Conservation (phyloP, 2,113 vertebrate species). For the Nothobranchius kuhntae region DNA sequence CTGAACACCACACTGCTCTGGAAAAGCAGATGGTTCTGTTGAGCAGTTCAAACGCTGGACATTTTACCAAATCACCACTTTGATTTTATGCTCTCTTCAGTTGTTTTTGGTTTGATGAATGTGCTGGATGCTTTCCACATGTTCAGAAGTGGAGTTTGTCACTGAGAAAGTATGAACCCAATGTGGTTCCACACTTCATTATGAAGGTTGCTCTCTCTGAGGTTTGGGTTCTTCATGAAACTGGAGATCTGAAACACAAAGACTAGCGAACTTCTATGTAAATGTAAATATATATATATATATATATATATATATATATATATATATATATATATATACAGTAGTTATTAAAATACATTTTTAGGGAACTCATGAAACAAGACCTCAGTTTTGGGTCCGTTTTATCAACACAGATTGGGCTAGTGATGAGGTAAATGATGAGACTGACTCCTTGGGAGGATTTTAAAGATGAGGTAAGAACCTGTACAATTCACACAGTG, state of each 20-base stretch:
- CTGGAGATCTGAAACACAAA: not conserved
- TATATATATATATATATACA: too few relatives aligned
- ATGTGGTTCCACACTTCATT: constrained; percentile 47
- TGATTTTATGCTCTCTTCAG: constrained; percentile 32
- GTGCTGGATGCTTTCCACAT: constrained; percentile 54
- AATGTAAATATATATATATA: too few relatives aligned
- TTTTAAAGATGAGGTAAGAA: too few relatives aligned
- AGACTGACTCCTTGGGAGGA: not conserved
- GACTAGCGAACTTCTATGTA: too few relatives aligned
- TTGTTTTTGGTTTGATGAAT: constrained; percentile 52
- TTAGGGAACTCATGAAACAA: not conserved
- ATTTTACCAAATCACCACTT: constrained; percentile 33
- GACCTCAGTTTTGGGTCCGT: not conserved
- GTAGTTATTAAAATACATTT: too few relatives aligned
- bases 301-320: too few relatives aligned
- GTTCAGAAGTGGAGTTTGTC: constrained; percentile 32
- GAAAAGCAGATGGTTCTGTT: constrained; percentile 6
- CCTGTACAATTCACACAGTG: too few relatives aligned
- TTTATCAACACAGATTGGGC: constrained; percentile 11
- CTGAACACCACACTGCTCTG: not conserved
- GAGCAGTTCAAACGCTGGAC: constrained; percentile 17
- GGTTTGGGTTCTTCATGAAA: constrained; percentile 29
- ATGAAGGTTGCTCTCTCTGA: constrained; percentile 19
- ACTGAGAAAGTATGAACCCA: constrained; percentile 48
- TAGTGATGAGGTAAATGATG: not conserved